These are phyloP conservation scores for Ptyas mucosa DNA, from an alignment of 2,113 vertebrate genomes.

Conservation along the genomic window DNA sequence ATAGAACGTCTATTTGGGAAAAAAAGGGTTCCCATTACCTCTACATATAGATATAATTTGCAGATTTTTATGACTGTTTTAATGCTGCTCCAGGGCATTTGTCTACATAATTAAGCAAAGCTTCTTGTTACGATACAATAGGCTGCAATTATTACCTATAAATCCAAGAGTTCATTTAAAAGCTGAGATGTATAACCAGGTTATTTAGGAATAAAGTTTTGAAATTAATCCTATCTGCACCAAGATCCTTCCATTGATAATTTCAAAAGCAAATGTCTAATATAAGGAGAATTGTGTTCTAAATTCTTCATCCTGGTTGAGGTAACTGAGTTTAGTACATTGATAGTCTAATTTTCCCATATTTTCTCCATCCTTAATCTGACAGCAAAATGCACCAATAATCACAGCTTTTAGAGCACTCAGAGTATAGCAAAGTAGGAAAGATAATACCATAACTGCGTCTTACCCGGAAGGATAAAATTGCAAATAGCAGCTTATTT, in stretches of 20 bases:
- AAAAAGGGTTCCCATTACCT: background rate
- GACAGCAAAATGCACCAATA: constrained; percentile 15
- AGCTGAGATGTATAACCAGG: background rate
- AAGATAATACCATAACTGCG: background rate
- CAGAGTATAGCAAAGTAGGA: background rate
- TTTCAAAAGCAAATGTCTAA: background rate
- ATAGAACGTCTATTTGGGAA: background rate
- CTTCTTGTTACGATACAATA: background rate
- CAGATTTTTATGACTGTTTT: background rate
- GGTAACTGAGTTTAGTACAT: constrained; percentile 15
- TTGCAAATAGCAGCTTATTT: constrained; percentile 14
- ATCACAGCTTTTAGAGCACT: constrained; percentile 16
- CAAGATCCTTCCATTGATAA: background rate
- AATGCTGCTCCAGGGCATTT: background rate
- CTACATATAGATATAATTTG: background rate
- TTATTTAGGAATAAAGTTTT: background rate
- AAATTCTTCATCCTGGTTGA: background rate
- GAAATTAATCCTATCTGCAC: background rate
- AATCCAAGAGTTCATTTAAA: background rate
- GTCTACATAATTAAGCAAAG: background rate
- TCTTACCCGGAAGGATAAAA: background rate
- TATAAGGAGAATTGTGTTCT: background rate
- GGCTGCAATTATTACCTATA: background rate
- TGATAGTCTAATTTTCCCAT: constrained; percentile 26
- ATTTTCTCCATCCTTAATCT: constrained; percentile 42